Conservation (phyloP, 2,797 vertebrate species). For the Mionectes olivaceus region DNA sequence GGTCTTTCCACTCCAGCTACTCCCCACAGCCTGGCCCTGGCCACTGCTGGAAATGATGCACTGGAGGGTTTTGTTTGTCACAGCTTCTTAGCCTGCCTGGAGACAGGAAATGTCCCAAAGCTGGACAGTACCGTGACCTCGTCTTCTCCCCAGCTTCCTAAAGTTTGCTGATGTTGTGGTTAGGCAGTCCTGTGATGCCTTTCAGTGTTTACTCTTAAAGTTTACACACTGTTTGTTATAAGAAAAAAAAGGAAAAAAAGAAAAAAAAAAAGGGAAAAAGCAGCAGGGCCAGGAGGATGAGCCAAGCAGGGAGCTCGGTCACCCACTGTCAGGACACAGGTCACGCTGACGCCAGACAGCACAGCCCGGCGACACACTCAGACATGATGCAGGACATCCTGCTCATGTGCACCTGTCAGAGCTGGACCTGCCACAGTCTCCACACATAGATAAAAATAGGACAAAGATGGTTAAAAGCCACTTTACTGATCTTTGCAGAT, state of each 20-base stretch:
- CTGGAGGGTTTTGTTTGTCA: background rate
- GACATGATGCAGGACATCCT: background rate
- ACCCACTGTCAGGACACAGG: rapidly evolving
- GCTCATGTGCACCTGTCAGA: rapidly evolving
- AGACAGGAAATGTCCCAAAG: background rate
- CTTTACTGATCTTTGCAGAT: background rate
- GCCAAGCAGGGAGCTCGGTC: rapidly evolving
- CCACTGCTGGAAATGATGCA: background rate
- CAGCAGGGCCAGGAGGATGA: background rate
- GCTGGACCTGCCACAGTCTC: background rate
- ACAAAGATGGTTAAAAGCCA: background rate
- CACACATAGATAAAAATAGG: background rate
- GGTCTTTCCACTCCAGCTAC: background rate
- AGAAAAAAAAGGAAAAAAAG: background rate
- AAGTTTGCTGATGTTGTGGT: background rate
- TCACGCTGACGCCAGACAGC: rapidly evolving
- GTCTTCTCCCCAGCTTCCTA: background rate
- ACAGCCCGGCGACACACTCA: rapidly evolving
- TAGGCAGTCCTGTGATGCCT: background rate
- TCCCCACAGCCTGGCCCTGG: background rate
- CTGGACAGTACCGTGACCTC: background rate
- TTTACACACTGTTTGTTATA: background rate
- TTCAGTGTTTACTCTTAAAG: background rate
- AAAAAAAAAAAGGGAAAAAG: background rate
- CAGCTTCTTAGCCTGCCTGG: background rate